Evolutionary conservation across 1,140 invertebrate genomes (phyloP).

Genomic region (Dryas iulia): DNA sequence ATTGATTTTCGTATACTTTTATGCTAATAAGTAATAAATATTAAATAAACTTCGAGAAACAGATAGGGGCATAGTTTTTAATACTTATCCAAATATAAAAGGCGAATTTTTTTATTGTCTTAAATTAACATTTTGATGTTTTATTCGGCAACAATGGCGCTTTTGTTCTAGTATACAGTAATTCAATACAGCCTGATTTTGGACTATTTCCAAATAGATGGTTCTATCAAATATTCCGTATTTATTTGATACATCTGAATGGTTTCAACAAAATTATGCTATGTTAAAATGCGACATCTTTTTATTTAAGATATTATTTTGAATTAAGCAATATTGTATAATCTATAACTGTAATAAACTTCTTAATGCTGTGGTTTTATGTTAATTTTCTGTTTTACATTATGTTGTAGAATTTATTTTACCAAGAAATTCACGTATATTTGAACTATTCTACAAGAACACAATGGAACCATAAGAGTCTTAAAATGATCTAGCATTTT

Average conservation of each 20-base stretch:
- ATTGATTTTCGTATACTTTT: no score
- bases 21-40: no score
- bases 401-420: not conserved
- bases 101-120: not conserved
- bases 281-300: not conserved
- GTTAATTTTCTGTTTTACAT: not conserved
- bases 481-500: not conserved
- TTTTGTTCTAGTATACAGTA: not conserved
- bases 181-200: constrained; percentile 4
- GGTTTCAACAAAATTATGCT: no score
- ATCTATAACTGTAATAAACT: not conserved
- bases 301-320: not conserved
- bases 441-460: not conserved
- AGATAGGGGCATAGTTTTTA: no score
- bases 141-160: not conserved
- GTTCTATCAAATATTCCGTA: not conserved
- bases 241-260: not conserved
- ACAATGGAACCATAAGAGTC: not conserved
- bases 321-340: not conserved
- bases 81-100: no score
- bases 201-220: constrained; percentile 8
- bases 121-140: not conserved
- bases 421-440: not conserved
- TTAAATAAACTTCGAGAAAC: no score
- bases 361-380: not conserved